Conservation (phyloP, 2,888 invertebrate species). For the Conus canariensis region DNA sequence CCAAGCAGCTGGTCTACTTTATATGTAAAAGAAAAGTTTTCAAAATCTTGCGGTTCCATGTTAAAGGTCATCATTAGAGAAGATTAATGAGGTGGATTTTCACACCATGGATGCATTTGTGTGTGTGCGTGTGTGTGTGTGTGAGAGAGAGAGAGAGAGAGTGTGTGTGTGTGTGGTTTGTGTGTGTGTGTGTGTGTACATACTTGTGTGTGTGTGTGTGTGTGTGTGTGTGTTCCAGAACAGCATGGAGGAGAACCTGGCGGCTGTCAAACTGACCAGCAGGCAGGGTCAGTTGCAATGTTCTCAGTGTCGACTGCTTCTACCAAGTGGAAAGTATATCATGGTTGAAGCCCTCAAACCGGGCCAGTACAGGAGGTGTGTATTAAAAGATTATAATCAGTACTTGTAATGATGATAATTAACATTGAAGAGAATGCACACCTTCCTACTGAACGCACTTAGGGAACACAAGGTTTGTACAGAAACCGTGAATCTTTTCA, state of each 20-base stretch:
- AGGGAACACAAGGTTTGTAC: too few species aligned
- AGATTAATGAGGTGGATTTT: too few species aligned
- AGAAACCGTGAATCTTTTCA: too few species aligned
- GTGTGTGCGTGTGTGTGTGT: not conserved
- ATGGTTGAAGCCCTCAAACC: slow-evolving; percentile 65
- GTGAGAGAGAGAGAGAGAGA: too few species aligned
- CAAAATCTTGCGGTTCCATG: too few species aligned
- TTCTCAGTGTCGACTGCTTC: slow-evolving; percentile 61
- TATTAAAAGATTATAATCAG: not conserved
- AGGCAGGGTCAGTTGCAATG: slow-evolving; percentile 35
- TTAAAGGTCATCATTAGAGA: too few species aligned
- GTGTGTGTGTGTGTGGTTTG: not conserved
- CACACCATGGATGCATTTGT: too few species aligned
- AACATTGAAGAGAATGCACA: too few species aligned
- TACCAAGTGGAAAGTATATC: slow-evolving; percentile 70
- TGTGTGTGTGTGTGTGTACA: not conserved
- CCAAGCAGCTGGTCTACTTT: too few species aligned
- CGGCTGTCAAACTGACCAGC: slow-evolving; percentile 22
- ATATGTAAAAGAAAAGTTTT: too few species aligned
- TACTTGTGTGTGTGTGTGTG: not conserved
- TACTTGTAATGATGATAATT: too few species aligned
- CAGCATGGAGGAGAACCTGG: slow-evolving; percentile 7
- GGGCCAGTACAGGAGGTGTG: slow-evolving; percentile 66
- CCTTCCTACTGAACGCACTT: too few species aligned
- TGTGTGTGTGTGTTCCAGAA: not conserved